Evolutionary conservation across 1,140 invertebrate genomes (phyloP).

Genomic region (Meloidogyne chitwoodi): DNA sequence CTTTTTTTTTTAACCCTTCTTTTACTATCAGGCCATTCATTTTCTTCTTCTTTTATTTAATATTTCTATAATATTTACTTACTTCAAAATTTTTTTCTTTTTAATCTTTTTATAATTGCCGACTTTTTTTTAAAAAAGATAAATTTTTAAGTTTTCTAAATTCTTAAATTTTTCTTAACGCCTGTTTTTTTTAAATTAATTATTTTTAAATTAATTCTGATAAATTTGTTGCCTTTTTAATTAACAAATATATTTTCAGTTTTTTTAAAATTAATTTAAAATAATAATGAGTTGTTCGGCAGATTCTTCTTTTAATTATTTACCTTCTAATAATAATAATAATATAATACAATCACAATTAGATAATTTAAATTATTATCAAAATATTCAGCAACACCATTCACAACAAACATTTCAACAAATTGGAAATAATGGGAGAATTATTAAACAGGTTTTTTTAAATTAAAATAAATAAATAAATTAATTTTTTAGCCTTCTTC

Average conservation of each 20-base stretch:
- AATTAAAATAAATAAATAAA: not conserved
- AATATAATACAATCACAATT: not conserved
- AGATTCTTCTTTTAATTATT: not conserved
- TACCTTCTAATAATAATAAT: not conserved
- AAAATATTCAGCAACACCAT: not conserved
- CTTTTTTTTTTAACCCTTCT: not conserved
- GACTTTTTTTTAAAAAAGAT: not conserved
- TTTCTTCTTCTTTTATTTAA: not conserved
- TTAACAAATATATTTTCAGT: constrained; percentile 22
- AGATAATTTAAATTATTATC: not conserved
- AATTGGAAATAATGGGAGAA: not conserved
- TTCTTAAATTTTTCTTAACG: constrained; percentile 19
- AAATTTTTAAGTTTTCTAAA: not conserved
- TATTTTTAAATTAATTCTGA: not conserved
- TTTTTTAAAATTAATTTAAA: not conserved
- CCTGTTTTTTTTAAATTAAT: not conserved
- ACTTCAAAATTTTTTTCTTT: too few species aligned
- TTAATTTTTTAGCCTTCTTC: not conserved
- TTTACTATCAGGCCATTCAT: not conserved
- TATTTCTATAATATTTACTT: too few species aligned
- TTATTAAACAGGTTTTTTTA: not conserved
- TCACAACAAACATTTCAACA: not conserved
- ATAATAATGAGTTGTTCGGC: constrained; percentile 5
- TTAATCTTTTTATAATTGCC: not conserved
- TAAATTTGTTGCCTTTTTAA: not conserved